These are phyloP conservation scores for Sesia apiformis DNA, from an alignment of 2,888 invertebrate species.

Conservation along the genomic window DNA sequence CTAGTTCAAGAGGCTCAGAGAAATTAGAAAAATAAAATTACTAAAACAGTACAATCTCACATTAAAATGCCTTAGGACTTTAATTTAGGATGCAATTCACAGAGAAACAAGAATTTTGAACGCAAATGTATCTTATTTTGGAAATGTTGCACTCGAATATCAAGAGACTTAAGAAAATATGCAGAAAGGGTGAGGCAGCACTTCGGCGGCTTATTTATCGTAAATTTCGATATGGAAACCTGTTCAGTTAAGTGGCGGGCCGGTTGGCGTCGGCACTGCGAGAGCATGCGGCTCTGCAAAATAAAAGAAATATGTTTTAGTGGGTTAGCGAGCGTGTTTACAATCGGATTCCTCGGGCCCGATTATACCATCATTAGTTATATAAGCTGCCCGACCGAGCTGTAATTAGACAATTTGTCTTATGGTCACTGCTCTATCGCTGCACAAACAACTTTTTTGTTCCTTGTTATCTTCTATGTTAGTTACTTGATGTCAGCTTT, in stretches of 20 bases:
- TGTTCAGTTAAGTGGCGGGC: constrained; percentile 51
- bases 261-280: constrained; percentile 30
- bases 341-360: constrained; percentile 55
- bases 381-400: constrained; percentile 43
- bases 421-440: constrained; percentile 7
- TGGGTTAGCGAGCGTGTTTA: constrained; percentile 72
- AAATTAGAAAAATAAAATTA: too few relatives aligned
- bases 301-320: constrained; percentile 74
- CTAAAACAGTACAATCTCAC: too few relatives aligned
- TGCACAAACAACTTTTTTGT: too few relatives aligned
- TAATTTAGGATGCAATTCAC: too few relatives aligned
- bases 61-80: too few relatives aligned
- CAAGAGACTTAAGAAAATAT: constrained; percentile 25
- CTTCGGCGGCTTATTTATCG: constrained; percentile 48
- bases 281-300: constrained; percentile 52
- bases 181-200: constrained; percentile 40
- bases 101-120: not conserved
- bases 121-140: constrained; percentile 1
- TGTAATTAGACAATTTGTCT: constrained; percentile 56
- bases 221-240: constrained; percentile 63
- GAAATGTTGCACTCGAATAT: constrained; percentile 22
- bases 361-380: constrained; percentile 66
- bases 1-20: too few relatives aligned
- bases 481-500: too few relatives aligned
- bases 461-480: too few relatives aligned